Base-by-base conservation (phyloP, 2,888 invertebrate species). In the Amphipoea lucens region DNA sequence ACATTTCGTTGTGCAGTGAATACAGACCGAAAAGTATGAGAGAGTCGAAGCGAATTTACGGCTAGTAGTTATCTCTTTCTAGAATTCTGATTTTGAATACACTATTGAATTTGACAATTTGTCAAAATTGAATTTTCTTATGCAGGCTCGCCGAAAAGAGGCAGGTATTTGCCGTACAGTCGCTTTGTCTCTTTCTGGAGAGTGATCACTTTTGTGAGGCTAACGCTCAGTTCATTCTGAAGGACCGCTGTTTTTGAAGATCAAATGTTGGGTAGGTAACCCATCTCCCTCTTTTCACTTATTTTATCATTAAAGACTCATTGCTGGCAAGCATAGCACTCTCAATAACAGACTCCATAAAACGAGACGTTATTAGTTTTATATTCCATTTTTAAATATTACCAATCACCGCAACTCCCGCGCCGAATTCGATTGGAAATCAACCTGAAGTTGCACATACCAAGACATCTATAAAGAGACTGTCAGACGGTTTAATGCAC, bases 401-500 rank as follows among this genome's bases (percentile, higher is more conserved):
- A 81, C 68, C 67, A 40, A 73, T 73, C 72, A 81, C 23, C 42
- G 73, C 0, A 54, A 62, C 60, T 67, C 77, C 76, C 70, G 74
- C 63, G 40, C 74, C 65, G 48, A 45, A 66, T 54, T 36, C 14
- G 70, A 74, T 74, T 79, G 62, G 17, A 63, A 70, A 83, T n/a
- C 20, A 72, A 78, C 40, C 11, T 60, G 23, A 75, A 78, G n/a
- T 83, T 73, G 54, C 69, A n/a, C 67, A 71, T 78, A 69, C 12
- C 29, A 60, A 75, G 69, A 60, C 20, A 29, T 40, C 42, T 83
- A 65, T 45, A 76, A 65, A 54, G 74, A 74, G 69, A 71, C n/a
- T 54, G 51, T 77, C 42, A 67, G 70, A 76, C 74, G 54, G 65
- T 68, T 88, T 72, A 82, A 78, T 77, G 79, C 83, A 80, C 70